phyloP scores from a whole-genome alignment of 2,113 vertebrate species.

The Microcebus griseorufus region DNA sequence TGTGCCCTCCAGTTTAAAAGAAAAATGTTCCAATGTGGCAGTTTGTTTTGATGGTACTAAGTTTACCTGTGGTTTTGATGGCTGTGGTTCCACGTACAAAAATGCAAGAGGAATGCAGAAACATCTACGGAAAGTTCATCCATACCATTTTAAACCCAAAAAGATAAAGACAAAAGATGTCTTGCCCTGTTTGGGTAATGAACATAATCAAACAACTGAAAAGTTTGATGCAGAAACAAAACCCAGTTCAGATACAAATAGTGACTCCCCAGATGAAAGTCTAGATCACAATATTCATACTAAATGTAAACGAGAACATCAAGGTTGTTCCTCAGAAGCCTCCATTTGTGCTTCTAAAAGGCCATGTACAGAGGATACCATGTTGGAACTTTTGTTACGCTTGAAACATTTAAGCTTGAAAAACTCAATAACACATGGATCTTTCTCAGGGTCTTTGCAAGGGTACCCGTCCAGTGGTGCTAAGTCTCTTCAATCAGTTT shows the following conservation, averaged over 20 bases:
- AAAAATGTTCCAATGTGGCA: conserved; percentile 85
- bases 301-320: conserved; percentile 76
- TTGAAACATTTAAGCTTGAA: conserved; percentile 94
- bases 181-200: conserved; percentile 61
- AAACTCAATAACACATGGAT: conserved; percentile 82
- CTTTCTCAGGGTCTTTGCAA: conserved; percentile 80
- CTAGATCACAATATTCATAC: conserved; percentile 65
- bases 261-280: conserved; percentile 82
- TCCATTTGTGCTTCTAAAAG: conserved; percentile 82
- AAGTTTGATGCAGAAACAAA: conserved; percentile 80
- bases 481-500: conserved; percentile 81
- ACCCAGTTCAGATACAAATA: conserved; percentile 82
- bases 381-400: conserved; percentile 92
- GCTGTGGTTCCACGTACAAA: conserved; percentile 92
- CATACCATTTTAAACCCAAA: conserved; percentile 89
- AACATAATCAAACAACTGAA: conserved; percentile 75
- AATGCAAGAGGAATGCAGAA: conserved; percentile 91
- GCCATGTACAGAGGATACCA: conserved; percentile 84
- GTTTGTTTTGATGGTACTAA: conserved; percentile 93
- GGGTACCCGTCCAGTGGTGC: conserved; percentile 85
- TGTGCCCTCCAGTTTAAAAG: conserved; percentile 79
- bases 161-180: conserved; percentile 85
- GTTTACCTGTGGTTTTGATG: conserved; percentile 93
- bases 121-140: conserved; percentile 92
- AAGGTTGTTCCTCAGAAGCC: conserved; percentile 84